A percentile compares a stretch with the other conserved stretches of the same genome.
Conservation (phyloP, 2,797 vertebrate species). For the Pangasius sanitwongsei region DNA sequence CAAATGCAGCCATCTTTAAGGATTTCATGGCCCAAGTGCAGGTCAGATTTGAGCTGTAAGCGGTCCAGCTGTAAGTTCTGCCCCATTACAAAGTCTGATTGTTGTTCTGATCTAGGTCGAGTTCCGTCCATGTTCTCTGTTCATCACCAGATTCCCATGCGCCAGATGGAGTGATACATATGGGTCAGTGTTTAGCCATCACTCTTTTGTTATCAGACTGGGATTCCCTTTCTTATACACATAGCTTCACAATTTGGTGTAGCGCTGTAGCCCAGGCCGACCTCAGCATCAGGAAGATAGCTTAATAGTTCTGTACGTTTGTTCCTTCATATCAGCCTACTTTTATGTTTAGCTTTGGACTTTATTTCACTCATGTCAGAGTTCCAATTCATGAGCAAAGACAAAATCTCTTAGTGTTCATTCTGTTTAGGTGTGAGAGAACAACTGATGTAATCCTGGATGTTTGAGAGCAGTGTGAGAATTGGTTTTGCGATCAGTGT, state of each 20-base stretch:
- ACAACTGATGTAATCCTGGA: neutral
- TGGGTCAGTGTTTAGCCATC: neutral
- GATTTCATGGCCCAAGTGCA: neutral
- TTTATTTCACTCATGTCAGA: neutral
- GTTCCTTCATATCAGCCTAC: neutral
- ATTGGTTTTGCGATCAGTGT: neutral
- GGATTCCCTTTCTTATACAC: neutral
- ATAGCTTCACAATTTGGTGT: neutral
- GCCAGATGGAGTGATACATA: neutral
- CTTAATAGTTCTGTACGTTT: neutral
- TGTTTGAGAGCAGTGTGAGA: neutral
- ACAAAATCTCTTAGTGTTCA: neutral
- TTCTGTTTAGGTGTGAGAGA: conserved; percentile 1
- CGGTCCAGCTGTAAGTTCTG: neutral
- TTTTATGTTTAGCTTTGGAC: neutral
- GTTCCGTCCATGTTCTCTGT: neutral
- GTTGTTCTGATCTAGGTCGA: neutral
- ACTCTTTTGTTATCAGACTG: neutral
- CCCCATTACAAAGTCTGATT: neutral
- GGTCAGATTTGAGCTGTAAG: neutral
- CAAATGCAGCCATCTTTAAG: neutral
- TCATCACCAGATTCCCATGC: neutral
- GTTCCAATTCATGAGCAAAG: neutral
- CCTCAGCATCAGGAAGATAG: neutral
- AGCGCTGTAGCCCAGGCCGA: no score